phyloP scores from a whole-genome alignment of 2,797 vertebrate species.

The Scarus forsteni region DNA sequence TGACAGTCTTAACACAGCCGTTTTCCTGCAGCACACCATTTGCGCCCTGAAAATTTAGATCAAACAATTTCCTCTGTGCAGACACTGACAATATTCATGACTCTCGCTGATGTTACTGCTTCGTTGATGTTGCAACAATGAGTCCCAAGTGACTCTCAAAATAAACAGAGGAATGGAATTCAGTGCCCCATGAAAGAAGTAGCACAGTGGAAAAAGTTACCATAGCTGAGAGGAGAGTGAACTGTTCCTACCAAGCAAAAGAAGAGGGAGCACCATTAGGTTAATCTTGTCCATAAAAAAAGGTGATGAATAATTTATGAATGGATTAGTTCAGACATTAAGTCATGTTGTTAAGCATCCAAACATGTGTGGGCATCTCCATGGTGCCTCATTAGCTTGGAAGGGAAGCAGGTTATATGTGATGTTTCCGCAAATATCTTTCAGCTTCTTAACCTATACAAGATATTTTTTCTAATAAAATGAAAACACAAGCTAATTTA shows the following conservation, averaged over 20 bases:
- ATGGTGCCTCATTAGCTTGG: neutral
- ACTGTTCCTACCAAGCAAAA: too few species aligned
- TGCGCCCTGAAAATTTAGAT: slow-evolving; percentile 17
- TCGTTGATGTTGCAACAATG: slow-evolving; percentile 7
- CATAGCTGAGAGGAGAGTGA: neutral
- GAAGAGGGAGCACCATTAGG: neutral
- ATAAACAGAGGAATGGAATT: neutral
- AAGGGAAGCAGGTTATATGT: neutral
- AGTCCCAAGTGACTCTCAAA: slow-evolving; percentile 27
- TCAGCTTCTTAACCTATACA: neutral
- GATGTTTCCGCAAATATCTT: neutral
- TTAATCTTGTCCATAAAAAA: too few species aligned
- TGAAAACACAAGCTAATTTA: neutral
- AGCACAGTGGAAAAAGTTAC: neutral
- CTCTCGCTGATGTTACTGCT: slow-evolving; percentile 22
- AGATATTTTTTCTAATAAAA: neutral
- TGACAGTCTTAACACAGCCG: slow-evolving; percentile 22
- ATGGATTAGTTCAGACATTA: neutral
- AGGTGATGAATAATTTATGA: neutral
- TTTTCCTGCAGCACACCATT: slow-evolving; percentile 31
- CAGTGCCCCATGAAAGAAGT: slow-evolving; percentile 1
- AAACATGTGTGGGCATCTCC: neutral
- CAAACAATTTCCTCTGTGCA: slow-evolving; percentile 5
- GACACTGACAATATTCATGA: slow-evolving; percentile 1
- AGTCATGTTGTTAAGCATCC: too few species aligned